phyloP scores from a whole-genome alignment of 2,888 invertebrate genomes.

The Scelioninae gen. 2 region DNA sequence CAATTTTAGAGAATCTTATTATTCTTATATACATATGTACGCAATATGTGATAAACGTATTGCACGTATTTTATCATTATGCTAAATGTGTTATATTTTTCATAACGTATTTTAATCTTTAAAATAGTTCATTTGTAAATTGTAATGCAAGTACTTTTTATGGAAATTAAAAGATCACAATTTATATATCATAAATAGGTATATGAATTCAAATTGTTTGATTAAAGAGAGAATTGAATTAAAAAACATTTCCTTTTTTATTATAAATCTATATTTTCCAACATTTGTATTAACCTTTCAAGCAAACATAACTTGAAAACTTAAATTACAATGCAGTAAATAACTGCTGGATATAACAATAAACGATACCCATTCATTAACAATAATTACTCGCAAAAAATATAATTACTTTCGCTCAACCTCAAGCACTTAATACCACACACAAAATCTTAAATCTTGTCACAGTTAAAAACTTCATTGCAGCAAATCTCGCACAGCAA shows the following conservation, averaged over 20 bases:
- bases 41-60: neutral
- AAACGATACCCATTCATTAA: neutral
- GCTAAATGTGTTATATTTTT: neutral
- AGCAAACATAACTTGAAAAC: too few species aligned
- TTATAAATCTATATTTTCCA: too few species aligned
- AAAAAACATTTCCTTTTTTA: too few species aligned
- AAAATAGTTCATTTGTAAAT: too few species aligned
- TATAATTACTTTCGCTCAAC: neutral
- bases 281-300: too few species aligned
- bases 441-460: conserved; percentile 27
- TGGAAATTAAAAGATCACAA: too few species aligned
- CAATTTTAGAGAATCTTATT: conserved; percentile 16
- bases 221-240: too few species aligned
- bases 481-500: conserved; percentile 19
- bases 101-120: conserved; percentile 2
- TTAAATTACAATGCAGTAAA: too few species aligned
- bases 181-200: too few species aligned
- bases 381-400: conserved; percentile 1
- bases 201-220: too few species aligned
- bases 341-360: too few species aligned
- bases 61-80: neutral
- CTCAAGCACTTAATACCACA: conserved; percentile 6
- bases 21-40: neutral
- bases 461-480: conserved; percentile 21
- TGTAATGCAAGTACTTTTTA: too few species aligned